Base-by-base conservation (phyloP, 2,888 invertebrate genomes). In the Helobdella robusta region DNA sequence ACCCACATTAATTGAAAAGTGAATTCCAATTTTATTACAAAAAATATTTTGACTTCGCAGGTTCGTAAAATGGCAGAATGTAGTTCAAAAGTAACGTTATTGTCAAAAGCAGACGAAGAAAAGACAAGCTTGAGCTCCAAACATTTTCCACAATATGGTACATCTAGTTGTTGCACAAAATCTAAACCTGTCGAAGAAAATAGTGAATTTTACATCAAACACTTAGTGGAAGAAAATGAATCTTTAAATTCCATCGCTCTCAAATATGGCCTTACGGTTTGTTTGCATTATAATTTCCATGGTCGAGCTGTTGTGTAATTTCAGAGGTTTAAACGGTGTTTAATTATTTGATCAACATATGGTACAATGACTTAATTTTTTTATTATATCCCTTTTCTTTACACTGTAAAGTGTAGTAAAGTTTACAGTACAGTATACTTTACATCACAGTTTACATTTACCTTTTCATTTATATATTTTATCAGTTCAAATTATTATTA, bases 261-360 rank as follows among this genome's bases (percentile, higher is more conserved):
- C 18, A 62, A 62, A 62, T 62, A 62, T 48, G 62, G 62, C 62
- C 50, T 50, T 30, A 62, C 48, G 28, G 62, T 62, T 25, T n/a
- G 40, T 59, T 54, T 23, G 6, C 6, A 11, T 11, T 50, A 6
- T 54, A 6, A 6, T 54, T 54, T 54, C 54, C 3, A 40, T 15
- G 11, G 32, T 32, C 28, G 6, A 54, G 28, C 23, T 23, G 28
- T 54, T 32, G 32, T 32, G 23, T n/a, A n/a, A n/a, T n/a, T n/a
- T n/a, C n/a, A n/a, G n/a, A n/a, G n/a, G n/a, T n/a, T n/a, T n/a
- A n/a, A n/a, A n/a, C n/a, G n/a, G n/a, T n/a, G n/a, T n/a, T n/a
- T n/a, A n/a, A n/a, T n/a, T n/a, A n/a, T n/a, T n/a, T n/a, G n/a
- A n/a, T n/a, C n/a, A n/a, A n/a, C n/a, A n/a, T n/a, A n/a, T n/a